Conservation (phyloP, 2,888 invertebrate species). For the Drosophila picticornis region DNA sequence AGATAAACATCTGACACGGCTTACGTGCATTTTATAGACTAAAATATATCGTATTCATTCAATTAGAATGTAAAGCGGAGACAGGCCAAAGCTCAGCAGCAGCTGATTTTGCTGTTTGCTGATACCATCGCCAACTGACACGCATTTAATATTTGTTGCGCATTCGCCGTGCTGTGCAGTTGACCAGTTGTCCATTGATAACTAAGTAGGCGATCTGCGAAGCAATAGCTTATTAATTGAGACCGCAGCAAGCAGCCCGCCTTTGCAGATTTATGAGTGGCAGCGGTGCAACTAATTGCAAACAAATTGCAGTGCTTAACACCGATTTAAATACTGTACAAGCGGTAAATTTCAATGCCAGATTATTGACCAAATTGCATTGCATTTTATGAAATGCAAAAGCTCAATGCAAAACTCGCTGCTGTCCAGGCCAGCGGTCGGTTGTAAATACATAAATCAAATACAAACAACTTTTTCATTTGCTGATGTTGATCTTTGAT, state of each 20-base stretch:
- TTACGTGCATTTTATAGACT: conserved; percentile 66
- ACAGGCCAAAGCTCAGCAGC: conserved; percentile 44
- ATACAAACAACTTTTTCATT: conserved; percentile 64
- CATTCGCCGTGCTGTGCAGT: conserved; percentile 25
- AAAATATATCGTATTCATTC: conserved; percentile 37
- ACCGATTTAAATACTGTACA: conserved; percentile 29
- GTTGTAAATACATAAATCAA: conserved; percentile 66
- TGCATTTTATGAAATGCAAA: conserved; percentile 39
- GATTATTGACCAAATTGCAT: conserved; percentile 45
- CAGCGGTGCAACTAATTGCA: conserved; percentile 58
- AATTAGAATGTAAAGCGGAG: conserved; percentile 57
- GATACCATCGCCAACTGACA: conserved; percentile 14
- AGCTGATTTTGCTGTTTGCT: conserved; percentile 12
- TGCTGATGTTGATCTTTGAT: conserved; percentile 31
- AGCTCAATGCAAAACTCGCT: conserved; percentile 56
- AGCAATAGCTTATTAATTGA: conserved; percentile 60
- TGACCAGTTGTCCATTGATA: conserved; percentile 39
- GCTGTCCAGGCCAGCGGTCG: conserved; percentile 35
- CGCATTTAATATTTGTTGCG: conserved; percentile 38
- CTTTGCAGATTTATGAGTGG: conserved; percentile 60
- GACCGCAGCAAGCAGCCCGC: conserved; percentile 31
- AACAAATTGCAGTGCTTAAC: conserved; percentile 62
- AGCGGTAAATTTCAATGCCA: conserved; percentile 62
- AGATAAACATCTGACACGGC: conserved; percentile 67
- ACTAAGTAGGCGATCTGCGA: conserved; percentile 51